Conservation (phyloP, 2,797 vertebrate species). For the Sebastes minor region DNA sequence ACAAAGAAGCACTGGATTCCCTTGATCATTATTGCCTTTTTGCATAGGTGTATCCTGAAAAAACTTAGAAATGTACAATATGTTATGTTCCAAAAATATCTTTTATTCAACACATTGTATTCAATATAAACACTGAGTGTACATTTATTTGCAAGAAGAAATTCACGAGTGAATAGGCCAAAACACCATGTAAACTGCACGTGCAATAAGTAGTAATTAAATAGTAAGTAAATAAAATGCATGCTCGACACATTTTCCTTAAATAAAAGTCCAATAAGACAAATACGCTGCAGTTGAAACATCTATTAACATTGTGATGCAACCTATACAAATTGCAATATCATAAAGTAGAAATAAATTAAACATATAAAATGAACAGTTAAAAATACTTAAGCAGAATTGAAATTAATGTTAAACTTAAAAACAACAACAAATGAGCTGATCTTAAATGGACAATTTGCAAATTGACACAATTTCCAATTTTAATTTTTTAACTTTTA, state of each 20-base stretch:
- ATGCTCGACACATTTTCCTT: neutral
- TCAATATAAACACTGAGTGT: neutral
- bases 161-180: neutral
- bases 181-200: neutral
- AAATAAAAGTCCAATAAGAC: neutral
- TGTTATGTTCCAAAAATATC: neutral
- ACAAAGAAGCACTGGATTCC: too few species aligned
- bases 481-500: neutral
- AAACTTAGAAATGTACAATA: too few species aligned
- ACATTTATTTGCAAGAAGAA: neutral
- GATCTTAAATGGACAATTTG: neutral
- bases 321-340: neutral
- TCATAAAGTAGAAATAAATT: neutral
- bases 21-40: too few species aligned
- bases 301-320: neutral
- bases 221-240: neutral
- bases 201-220: neutral
- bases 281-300: neutral
- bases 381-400: neutral
- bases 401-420: neutral
- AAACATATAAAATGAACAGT: neutral
- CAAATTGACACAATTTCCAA: neutral
- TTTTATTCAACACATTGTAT: neutral
- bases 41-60: too few species aligned
- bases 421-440: neutral